Evolutionary conservation across 2,113 vertebrate genomes (phyloP).

Genomic region (Irena cyanogastra): DNA sequence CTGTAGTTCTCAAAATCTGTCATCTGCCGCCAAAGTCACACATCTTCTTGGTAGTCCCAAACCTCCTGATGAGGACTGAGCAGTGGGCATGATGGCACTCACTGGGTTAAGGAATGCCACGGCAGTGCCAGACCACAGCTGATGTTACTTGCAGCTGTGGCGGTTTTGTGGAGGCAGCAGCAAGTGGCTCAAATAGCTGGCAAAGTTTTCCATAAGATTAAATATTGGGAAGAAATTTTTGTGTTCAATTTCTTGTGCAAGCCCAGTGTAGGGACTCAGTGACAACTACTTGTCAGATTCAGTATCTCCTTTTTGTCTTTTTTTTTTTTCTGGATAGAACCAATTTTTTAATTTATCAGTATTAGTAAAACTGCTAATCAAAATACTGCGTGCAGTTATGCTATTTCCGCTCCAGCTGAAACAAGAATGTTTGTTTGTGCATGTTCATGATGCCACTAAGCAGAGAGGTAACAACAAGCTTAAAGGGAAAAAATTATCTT

Average conservation of each 20-base stretch:
- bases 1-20: background rate
- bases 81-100: background rate
- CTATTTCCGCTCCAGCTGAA: background rate
- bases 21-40: background rate
- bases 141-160: background rate
- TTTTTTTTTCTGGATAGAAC: background rate
- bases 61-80: background rate
- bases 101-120: background rate
- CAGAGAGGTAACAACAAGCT: background rate
- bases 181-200: background rate
- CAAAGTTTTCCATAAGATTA: background rate
- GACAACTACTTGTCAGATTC: background rate
- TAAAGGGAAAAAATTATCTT: background rate
- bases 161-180: background rate
- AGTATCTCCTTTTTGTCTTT: background rate
- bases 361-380: background rate
- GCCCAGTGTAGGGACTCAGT: background rate
- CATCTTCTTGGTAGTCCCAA: background rate
- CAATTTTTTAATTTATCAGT: background rate
- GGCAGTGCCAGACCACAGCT: fast-evolving
- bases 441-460: background rate
- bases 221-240: background rate
- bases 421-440: background rate
- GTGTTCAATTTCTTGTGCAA: background rate
- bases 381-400: background rate